Conservation (phyloP, 2,888 invertebrate genomes). For the Parascotia fuliginaria region DNA sequence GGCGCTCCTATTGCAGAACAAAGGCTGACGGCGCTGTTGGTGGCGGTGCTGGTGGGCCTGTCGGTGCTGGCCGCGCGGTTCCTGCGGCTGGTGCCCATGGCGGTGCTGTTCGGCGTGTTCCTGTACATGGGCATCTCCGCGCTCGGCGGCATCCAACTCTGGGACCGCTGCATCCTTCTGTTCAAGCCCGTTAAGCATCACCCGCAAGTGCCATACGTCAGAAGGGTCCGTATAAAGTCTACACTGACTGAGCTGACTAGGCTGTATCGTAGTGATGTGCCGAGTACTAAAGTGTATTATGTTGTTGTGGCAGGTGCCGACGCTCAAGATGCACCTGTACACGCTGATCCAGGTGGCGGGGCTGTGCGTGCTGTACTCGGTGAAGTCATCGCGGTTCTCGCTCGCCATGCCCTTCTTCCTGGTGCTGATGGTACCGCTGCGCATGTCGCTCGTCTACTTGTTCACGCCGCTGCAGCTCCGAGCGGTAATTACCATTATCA, state of each 20-base stretch:
- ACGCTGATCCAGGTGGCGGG: slow-evolving; percentile 94
- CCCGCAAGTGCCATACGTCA: slow-evolving; percentile 95
- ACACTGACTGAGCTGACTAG: no score
- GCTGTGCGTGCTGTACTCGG: slow-evolving; percentile 92
- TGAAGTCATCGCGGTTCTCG: slow-evolving; percentile 95
- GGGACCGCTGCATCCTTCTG: slow-evolving; percentile 94
- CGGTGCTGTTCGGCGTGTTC: slow-evolving; percentile 98
- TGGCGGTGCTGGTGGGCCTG: slow-evolving; percentile 92
- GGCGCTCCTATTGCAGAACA: slow-evolving; percentile 92
- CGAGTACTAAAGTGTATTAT: no score
- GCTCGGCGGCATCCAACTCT: slow-evolving; percentile 96
- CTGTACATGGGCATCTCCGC: slow-evolving; percentile 98
- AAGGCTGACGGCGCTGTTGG: slow-evolving; percentile 92
- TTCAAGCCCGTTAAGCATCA: slow-evolving; percentile 98
- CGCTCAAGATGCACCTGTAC: slow-evolving; percentile 96
- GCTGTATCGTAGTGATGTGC: no score
- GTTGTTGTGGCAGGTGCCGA: slow-evolving; percentile 94
- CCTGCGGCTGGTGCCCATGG: slow-evolving; percentile 94
- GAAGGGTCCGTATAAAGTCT: slow-evolving; percentile 87
- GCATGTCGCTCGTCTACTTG: slow-evolving; percentile 89
- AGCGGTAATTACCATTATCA: slow-evolving; percentile 87
- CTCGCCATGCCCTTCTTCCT: slow-evolving; percentile 97
- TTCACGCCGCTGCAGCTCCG: slow-evolving; percentile 93
- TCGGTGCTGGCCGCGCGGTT: slow-evolving; percentile 94
- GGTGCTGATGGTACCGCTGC: slow-evolving; percentile 95